phyloP scores from a whole-genome alignment of 2,888 invertebrate genomes.

The Ochropleura plecta region DNA sequence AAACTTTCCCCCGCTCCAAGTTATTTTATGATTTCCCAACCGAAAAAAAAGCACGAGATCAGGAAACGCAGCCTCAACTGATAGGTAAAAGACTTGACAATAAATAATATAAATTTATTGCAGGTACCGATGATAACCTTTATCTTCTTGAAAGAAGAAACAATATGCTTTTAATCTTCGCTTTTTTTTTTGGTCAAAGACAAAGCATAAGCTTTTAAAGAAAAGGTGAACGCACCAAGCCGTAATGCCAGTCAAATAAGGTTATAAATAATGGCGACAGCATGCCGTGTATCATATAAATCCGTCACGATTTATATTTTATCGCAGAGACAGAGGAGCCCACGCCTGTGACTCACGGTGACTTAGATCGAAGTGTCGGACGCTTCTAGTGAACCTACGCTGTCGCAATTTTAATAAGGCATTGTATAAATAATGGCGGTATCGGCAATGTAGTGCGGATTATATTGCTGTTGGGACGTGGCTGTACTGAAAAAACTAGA shows the following conservation, averaged over 20 bases:
- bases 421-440: conserved; percentile 64
- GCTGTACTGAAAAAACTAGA: conserved; percentile 16
- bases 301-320: conserved; percentile 77
- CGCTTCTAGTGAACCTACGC: conserved; percentile 84
- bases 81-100: not conserved
- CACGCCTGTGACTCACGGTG: conserved; percentile 80
- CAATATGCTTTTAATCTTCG: not conserved
- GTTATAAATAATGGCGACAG: conserved; percentile 68
- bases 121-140: not conserved
- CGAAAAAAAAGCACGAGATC: too few relatives aligned
- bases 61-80: not conserved
- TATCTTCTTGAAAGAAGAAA: not conserved
- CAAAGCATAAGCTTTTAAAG: conserved; percentile 7
- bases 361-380: conserved; percentile 67
- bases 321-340: conserved; percentile 70
- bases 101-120: not conserved
- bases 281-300: conserved; percentile 72
- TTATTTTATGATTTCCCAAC: too few relatives aligned
- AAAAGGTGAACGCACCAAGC: conserved; percentile 63
- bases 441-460: conserved; percentile 69
- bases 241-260: conserved; percentile 66
- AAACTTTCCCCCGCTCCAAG: too few relatives aligned
- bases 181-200: not conserved
- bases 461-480: conserved; percentile 11
- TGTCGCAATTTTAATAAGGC: conserved; percentile 81